Evolutionary conservation across 2,113 vertebrate species (phyloP), one percentile per base, ranked within the genome.

Genomic region (Benitochromis conjunctus): DNA sequence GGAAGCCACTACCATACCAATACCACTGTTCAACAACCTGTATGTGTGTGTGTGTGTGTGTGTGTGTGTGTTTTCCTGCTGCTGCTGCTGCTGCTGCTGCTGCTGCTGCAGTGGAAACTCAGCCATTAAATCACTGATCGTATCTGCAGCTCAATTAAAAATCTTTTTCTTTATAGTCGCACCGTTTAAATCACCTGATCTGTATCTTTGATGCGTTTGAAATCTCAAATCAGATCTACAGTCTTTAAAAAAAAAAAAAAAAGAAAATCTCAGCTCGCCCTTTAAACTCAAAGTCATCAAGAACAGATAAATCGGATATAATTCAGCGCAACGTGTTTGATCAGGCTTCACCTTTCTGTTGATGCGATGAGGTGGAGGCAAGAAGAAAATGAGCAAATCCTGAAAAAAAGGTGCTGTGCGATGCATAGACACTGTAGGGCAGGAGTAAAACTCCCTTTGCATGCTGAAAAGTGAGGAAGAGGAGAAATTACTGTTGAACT

Each of bases 1-100:
- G 92, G 89, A 94, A 92, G 91, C 94, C 93, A 93, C 91, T 92
- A 92, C 48, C 86, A 85, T 79, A 92, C 89, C 89, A 88, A 77
- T 48, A 90, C 92, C 90, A 92, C 90, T 90, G 86, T 88, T 86
- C 82, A 78, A 69, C 36, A 81, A 46, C 60, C 43, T 85, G 38
- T 89, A 71, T 86, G 71, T 86, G 79, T 89, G 78, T 86, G 82
- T 91, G 48, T 80, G 74, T 79, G 69, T 80, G 87, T 89, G 53
- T 74, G 69, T 85, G 71, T 80, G 77, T 80, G 86, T 77, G 64
- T 78, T 58, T 53, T 53, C 26, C 46, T 80, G 14, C 26, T 66
- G 79, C 16, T 55, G 76, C 82, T 83, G 81, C 89, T 60, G 80
- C 86, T n/a, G n/a, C 46, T 80, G 14, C 26, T 66, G 79, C 16